Evolutionary conservation across 2,797 vertebrate species (phyloP).

Genomic region (Rachycentron canadum): DNA sequence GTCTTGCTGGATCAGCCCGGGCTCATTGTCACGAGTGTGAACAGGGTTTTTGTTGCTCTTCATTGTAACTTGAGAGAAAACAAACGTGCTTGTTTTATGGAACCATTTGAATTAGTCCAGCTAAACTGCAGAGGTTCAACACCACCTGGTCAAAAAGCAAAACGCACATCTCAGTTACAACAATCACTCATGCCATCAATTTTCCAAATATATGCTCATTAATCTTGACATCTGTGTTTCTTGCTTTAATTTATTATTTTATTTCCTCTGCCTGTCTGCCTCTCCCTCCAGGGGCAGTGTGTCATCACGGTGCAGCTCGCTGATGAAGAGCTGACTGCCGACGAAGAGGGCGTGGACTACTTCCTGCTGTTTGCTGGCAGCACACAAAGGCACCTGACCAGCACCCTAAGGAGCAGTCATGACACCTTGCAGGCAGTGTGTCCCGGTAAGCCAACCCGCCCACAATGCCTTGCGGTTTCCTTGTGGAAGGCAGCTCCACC

Average conservation of each 20-base stretch:
- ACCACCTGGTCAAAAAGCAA: neutral
- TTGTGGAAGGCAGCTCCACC: slow-evolving; percentile 39
- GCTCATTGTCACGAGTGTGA: neutral
- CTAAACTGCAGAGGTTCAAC: neutral
- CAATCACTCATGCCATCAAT: neutral
- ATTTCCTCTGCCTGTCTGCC: neutral
- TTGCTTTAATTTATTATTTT: too few relatives aligned
- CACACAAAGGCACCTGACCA: slow-evolving; percentile 92
- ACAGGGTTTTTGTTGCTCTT: slow-evolving; percentile 3
- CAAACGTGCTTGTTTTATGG: neutral
- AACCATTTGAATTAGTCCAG: neutral
- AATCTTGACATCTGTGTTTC: neutral
- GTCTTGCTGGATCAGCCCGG: neutral
- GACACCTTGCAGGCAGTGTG: slow-evolving; percentile 92
- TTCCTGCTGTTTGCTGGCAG: slow-evolving; percentile 95
- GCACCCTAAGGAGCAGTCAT: slow-evolving; percentile 89
- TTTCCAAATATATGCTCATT: neutral
- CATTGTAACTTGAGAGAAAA: neutral
- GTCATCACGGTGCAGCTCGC: slow-evolving; percentile 92
- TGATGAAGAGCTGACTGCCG: slow-evolving; percentile 86
- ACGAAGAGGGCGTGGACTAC: slow-evolving; percentile 89
- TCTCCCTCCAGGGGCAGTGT: slow-evolving; percentile 89
- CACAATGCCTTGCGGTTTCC: slow-evolving; percentile 28
- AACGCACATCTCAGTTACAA: neutral
- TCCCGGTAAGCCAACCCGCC: slow-evolving; percentile 87